phyloP scores from a whole-genome alignment of 1,140 invertebrate genomes.

The Pomacea maculata region DNA sequence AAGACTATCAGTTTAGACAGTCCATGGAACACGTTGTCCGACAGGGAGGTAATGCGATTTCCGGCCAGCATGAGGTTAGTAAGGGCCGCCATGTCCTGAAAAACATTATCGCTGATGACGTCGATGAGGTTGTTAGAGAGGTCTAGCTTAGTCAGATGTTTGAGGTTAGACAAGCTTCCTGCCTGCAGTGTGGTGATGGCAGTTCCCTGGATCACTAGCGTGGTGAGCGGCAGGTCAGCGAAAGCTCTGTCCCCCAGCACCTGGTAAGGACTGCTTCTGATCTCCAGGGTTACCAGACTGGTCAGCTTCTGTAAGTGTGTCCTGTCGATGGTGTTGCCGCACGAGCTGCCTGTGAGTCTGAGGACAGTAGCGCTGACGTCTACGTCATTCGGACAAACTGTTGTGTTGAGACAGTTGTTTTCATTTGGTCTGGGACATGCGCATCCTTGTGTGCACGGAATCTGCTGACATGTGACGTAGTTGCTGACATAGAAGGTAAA shows the following conservation, averaged over 20 bases:
- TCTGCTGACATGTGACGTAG: neutral
- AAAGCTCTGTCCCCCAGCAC: slow-evolving; percentile 3
- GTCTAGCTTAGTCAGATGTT: slow-evolving; percentile 24
- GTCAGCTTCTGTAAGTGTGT: neutral
- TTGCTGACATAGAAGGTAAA: too few relatives aligned
- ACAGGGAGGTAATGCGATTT: slow-evolving; percentile 28
- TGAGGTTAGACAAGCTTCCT: neutral
- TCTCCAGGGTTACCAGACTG: neutral
- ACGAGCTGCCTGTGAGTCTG: neutral
- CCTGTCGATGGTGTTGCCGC: neutral
- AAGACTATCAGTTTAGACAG: slow-evolving; percentile 24
- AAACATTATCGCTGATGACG: slow-evolving; percentile 20
- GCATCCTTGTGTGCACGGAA: neutral
- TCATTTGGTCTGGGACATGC: neutral
- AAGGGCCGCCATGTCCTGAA: slow-evolving; percentile 30
- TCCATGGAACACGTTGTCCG: slow-evolving; percentile 21
- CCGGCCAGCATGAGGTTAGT: slow-evolving; percentile 24
- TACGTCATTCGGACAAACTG: neutral
- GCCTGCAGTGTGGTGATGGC: neutral
- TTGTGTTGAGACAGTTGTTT: neutral
- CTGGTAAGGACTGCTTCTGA: neutral
- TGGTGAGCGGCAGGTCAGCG: neutral
- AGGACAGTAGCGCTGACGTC: neutral
- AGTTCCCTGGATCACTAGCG: slow-evolving; percentile 3
- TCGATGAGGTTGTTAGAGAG: slow-evolving; percentile 35